These are phyloP conservation scores for Notiomystis cincta DNA, from an alignment of 2,113 vertebrate genomes.

Conservation along the genomic window DNA sequence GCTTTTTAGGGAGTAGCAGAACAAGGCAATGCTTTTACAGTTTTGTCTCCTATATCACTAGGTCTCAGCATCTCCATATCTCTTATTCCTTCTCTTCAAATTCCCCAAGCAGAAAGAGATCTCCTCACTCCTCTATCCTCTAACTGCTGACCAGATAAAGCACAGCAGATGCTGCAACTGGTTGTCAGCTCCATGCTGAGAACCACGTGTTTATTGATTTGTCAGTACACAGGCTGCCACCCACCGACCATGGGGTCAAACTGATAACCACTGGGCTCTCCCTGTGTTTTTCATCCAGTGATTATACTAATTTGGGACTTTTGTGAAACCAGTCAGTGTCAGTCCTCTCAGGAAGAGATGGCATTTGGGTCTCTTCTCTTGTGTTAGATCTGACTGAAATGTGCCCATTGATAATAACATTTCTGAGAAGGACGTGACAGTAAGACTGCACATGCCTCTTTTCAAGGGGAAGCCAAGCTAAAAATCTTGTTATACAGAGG, in stretches of 20 bases:
- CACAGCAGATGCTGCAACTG: not conserved
- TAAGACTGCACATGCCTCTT: not conserved
- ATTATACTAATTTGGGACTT: not conserved
- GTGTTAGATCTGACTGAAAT: not conserved
- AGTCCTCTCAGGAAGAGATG: not conserved
- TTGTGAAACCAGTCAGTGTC: not conserved
- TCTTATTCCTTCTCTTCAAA: not conserved
- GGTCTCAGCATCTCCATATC: not conserved
- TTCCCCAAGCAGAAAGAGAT: not conserved
- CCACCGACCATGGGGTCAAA: not conserved
- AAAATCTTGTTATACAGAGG: not conserved
- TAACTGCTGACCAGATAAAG: not conserved
- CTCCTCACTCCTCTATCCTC: not conserved
- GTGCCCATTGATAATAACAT: not conserved
- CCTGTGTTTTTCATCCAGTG: not conserved
- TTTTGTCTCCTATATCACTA: not conserved
- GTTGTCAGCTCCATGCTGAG: not conserved
- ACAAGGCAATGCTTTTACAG: not conserved
- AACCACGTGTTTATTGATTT: not conserved
- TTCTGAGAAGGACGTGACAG: not conserved
- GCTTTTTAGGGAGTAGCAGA: not conserved
- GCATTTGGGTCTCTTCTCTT: not conserved
- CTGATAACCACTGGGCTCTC: not conserved
- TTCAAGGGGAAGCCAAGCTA: slow-evolving; percentile 9
- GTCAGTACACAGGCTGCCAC: not conserved